These are phyloP conservation scores for Epinotia ramella DNA, from an alignment of 2,888 invertebrate species.

Conservation along the genomic window DNA sequence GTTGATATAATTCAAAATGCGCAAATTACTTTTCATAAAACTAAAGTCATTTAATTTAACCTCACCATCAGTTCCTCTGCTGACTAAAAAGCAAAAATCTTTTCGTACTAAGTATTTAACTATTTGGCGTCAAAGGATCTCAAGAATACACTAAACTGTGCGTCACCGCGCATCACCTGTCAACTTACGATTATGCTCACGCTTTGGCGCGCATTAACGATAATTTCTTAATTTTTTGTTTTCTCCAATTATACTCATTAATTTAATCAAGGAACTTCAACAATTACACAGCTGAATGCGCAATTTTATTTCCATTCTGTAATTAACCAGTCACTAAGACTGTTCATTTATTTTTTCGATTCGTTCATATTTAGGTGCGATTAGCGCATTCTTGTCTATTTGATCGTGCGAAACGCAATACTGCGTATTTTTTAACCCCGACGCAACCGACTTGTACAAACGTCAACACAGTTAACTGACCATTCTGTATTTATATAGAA, in stretches of 20 bases:
- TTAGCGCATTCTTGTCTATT: conserved; percentile 7
- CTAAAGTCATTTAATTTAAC: too few relatives aligned
- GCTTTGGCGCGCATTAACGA: background rate
- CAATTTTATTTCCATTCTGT: conserved; percentile 13
- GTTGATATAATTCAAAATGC: too few relatives aligned
- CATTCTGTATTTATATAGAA: too few relatives aligned
- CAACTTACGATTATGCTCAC: background rate
- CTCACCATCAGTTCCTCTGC: too few relatives aligned
- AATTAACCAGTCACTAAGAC: conserved; percentile 8
- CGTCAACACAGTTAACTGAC: too few relatives aligned
- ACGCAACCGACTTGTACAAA: too few relatives aligned
- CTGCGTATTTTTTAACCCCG: background rate
- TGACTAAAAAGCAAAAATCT: too few relatives aligned
- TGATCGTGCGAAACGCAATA: conserved; percentile 12
- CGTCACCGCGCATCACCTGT: background rate
- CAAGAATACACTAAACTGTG: background rate
- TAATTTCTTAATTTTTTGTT: background rate
- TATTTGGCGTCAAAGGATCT: background rate
- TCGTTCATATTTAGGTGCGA: background rate
- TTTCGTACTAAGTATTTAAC: too few relatives aligned
- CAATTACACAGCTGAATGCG: conserved; percentile 21
- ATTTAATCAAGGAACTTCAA: conserved; percentile 25
- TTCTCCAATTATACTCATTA: conserved; percentile 7
- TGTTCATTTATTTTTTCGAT: background rate
- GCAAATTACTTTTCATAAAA: too few relatives aligned